Evolutionary conservation across 2,888 invertebrate genomes (phyloP).

Genomic region (Trissolcus brochymenae): DNA sequence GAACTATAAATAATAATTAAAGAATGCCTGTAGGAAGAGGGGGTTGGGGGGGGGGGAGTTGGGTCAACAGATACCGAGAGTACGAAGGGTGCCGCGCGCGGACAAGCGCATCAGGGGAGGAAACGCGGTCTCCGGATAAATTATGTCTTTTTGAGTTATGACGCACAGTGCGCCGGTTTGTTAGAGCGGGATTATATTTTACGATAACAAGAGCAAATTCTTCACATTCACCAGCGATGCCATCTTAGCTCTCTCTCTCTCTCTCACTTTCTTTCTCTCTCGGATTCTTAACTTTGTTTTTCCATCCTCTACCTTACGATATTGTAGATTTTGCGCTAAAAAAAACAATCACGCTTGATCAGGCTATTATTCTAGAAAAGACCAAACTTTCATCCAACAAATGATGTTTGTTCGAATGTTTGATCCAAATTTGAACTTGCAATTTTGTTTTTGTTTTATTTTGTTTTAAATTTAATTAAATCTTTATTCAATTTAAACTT

Average conservation of each 20-base stretch:
- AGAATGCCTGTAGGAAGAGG: constrained; percentile 25
- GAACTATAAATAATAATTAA: constrained; percentile 53
- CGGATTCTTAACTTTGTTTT: constrained; percentile 35
- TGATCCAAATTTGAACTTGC: no score
- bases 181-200: constrained; percentile 55
- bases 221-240: constrained; percentile 45
- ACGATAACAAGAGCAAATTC: constrained; percentile 57
- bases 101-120: constrained; percentile 32
- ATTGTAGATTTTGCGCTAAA: constrained; percentile 35
- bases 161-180: constrained; percentile 49
- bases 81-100: constrained; percentile 32
- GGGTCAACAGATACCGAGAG: constrained; percentile 19
- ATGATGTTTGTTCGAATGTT: no score
- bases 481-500: no score
- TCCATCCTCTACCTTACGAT: constrained; percentile 24
- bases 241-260: constrained; percentile 42
- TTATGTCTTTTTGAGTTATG: constrained; percentile 57
- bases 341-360: constrained; percentile 28
- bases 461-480: no score
- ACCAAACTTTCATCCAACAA: no score
- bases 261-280: no score
- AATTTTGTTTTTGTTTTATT: no score
- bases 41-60: constrained; percentile 15
- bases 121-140: constrained; percentile 51
- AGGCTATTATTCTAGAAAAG: no score